Evolutionary conservation across 1,140 invertebrate species (phyloP).

Genomic region (Scaptomyza pallida): DNA sequence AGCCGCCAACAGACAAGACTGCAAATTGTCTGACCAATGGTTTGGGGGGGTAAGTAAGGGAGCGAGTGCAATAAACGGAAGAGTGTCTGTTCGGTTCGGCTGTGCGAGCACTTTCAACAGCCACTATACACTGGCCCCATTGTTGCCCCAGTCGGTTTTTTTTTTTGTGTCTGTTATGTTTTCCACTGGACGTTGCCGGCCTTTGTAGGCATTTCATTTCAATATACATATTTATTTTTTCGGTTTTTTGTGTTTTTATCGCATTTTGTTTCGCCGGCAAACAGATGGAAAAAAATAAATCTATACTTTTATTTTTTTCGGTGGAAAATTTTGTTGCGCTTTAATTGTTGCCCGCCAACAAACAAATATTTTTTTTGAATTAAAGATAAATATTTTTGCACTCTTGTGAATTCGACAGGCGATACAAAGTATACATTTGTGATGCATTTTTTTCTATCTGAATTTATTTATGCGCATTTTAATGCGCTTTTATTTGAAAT

Average conservation of each 20-base stretch:
- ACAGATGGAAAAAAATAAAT: conserved; percentile 1
- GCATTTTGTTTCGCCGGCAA: conserved; percentile 10
- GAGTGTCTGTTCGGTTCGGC: conserved; percentile 60
- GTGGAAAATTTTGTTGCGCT: conserved; percentile 27
- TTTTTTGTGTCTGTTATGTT: conserved; percentile 23
- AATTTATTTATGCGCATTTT: conserved; percentile 70
- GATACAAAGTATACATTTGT: conserved; percentile 13
- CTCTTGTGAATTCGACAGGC: conserved; percentile 25
- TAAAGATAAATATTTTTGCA: conserved; percentile 35
- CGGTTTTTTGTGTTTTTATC: background rate
- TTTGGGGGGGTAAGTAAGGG: background rate
- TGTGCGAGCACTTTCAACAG: conserved; percentile 50
- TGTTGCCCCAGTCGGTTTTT: conserved; percentile 32
- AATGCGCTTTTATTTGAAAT: conserved; percentile 51
- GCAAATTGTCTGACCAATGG: conserved; percentile 78
- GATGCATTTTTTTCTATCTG: conserved; percentile 16
- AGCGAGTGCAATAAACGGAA: conserved; percentile 73
- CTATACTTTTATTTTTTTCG: conserved; percentile 1
- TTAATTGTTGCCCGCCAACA: conserved; percentile 25
- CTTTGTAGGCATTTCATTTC: conserved; percentile 22
- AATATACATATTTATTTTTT: background rate
- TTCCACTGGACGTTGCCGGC: conserved; percentile 38
- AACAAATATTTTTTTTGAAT: conserved; percentile 20
- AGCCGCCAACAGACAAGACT: conserved; percentile 62
- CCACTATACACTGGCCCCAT: conserved; percentile 61